Percentiles rank a stretch among this genome's conserved stretches.
Evolutionary conservation across 37 sponge, comb jelly and placozoan species (phyloP).

Genomic region (Eunapius fragilis): DNA sequence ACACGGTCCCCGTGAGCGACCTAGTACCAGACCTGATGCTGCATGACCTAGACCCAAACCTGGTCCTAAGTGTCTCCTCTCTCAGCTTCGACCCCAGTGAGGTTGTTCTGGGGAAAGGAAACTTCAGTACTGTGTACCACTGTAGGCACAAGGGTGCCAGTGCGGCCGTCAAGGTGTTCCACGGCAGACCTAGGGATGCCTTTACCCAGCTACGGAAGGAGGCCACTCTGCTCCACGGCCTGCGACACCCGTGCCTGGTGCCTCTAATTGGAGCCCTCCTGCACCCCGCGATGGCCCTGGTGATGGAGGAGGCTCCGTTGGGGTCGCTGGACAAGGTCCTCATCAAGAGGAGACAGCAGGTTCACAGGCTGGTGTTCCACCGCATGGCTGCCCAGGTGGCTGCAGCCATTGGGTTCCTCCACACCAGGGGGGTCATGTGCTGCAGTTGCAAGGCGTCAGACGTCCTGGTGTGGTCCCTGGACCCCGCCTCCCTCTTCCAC

Average conservation of each 20-base stretch:
- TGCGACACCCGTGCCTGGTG: slow-evolving; percentile 73
- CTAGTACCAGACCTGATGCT: slow-evolving; percentile 85
- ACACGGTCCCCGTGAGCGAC: slow-evolving; percentile 44
- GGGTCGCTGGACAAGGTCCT: slow-evolving; percentile 65
- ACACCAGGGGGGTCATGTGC: slow-evolving; percentile 60
- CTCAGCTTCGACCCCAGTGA: slow-evolving; percentile 38
- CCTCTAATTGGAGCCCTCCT: slow-evolving; percentile 76
- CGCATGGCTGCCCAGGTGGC: slow-evolving; percentile 80
- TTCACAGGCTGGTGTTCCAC: slow-evolving; percentile 63
- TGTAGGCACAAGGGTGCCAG: slow-evolving; percentile 45
- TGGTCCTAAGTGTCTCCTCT: slow-evolving; percentile 41
- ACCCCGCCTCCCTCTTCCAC: slow-evolving; percentile 64
- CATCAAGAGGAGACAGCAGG: slow-evolving; percentile 40
- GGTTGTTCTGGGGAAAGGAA: slow-evolving; percentile 64
- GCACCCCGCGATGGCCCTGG: slow-evolving; percentile 66
- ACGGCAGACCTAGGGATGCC: slow-evolving; percentile 20
- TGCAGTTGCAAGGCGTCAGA: slow-evolving; percentile 80
- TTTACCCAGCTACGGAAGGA: slow-evolving; percentile 60
- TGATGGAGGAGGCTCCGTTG: slow-evolving; percentile 80
- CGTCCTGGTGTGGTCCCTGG: slow-evolving; percentile 83
- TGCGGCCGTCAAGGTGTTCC: slow-evolving; percentile 75
- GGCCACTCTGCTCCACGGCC: slow-evolving; percentile 55
- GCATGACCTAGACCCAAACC: slow-evolving; percentile 52
- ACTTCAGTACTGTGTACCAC: slow-evolving; percentile 66
- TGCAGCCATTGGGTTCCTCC: slow-evolving; percentile 74